phyloP scores from a whole-genome alignment of 2,888 invertebrate species.

The Strigamia maritima region DNA sequence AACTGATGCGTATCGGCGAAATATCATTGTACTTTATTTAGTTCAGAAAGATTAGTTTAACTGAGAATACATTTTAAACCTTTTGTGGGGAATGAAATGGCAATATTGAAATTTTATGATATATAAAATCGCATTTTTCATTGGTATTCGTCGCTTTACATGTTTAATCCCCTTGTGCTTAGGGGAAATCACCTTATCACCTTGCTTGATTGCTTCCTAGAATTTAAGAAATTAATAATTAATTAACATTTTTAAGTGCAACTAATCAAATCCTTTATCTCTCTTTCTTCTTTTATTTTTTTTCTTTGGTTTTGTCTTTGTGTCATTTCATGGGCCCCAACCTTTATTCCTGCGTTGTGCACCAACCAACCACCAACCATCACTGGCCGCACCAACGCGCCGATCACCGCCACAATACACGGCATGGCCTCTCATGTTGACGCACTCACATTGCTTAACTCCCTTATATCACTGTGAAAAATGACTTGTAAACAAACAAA shows the following conservation, averaged over 20 bases:
- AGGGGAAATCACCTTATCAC: not conserved
- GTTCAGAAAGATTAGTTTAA: not conserved
- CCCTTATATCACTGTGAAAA: constrained; percentile 47
- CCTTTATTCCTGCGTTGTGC: constrained; percentile 21
- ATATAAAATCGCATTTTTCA: not conserved
- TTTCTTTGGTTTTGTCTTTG: constrained; percentile 7
- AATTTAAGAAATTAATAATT: not conserved
- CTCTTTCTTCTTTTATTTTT: constrained; percentile 29
- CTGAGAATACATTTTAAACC: not conserved
- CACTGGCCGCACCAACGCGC: not conserved
- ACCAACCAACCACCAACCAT: constrained; percentile 34
- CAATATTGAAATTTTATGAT: not conserved
- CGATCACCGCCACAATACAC: constrained; percentile 21
- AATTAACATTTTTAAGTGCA: constrained; percentile 2
- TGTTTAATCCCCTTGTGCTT: not conserved
- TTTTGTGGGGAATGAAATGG: not conserved
- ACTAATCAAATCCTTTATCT: constrained; percentile 27
- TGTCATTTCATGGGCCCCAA: constrained; percentile 35
- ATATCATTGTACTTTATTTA: not conserved
- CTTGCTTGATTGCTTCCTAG: constrained; percentile 31
- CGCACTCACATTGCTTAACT: constrained; percentile 48
- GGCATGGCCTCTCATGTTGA: constrained; percentile 21
- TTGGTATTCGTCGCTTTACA: not conserved
- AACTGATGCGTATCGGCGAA: not conserved
- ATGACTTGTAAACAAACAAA: constrained; percentile 5